Conservation (phyloP, 2,113 vertebrate genomes). For the Hemiprocne comata region DNA sequence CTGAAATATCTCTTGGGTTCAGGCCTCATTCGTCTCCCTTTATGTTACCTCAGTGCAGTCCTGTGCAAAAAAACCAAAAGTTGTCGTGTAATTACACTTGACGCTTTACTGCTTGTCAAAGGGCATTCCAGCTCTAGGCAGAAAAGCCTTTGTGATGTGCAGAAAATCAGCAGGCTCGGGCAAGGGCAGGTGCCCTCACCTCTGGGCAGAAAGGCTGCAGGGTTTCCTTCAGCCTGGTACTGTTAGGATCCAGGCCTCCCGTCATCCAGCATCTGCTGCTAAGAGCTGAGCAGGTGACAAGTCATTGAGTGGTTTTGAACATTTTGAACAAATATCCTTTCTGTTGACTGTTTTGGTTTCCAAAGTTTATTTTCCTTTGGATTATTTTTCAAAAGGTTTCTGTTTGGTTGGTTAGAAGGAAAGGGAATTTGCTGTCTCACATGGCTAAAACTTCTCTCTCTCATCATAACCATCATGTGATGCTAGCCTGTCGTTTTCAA, state of each 20-base stretch:
- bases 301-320: background rate
- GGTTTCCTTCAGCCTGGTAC: background rate
- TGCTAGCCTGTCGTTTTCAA: background rate
- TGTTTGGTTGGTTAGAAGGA: background rate
- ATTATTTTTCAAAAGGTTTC: background rate
- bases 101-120: slow-evolving; percentile 8
- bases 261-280: background rate
- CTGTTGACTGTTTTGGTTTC: background rate
- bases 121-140: background rate
- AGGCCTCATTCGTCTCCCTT: slow-evolving; percentile 48
- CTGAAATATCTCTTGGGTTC: slow-evolving; percentile 54
- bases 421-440: background rate
- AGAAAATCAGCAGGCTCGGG: background rate
- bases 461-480: background rate
- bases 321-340: background rate
- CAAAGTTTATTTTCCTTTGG: background rate
- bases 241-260: background rate
- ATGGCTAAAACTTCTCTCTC: background rate
- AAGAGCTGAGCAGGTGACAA: background rate
- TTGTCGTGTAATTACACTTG: background rate
- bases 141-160: background rate
- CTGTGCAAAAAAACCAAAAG: background rate
- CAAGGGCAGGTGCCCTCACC: rapidly evolving
- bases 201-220: background rate
- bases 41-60: background rate